Evolutionary conservation across 2,888 invertebrate species (phyloP).

Genomic region (Drosophila cracens): DNA sequence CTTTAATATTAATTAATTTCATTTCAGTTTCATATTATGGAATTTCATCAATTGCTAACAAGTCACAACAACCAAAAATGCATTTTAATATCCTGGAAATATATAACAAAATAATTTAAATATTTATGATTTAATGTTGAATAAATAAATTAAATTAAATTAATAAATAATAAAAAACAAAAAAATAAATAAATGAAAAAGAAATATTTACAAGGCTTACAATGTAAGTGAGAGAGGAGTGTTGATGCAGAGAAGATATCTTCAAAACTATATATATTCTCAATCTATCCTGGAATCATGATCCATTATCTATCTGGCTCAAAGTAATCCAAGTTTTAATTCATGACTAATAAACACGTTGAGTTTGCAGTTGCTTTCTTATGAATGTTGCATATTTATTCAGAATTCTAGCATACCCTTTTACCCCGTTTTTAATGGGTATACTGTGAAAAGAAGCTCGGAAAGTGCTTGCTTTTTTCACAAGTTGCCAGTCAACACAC

Average conservation of each 20-base stretch:
- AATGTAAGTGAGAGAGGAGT: background rate
- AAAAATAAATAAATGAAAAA: no score
- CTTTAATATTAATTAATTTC: no score
- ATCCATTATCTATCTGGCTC: no score
- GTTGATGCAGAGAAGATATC: background rate
- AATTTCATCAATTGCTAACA: no score
- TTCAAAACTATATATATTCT: background rate
- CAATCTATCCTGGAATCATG: no score
- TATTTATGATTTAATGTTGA: background rate
- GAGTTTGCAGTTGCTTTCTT: background rate
- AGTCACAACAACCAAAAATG: no score
- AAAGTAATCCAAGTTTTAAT: no score
- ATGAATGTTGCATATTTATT: background rate
- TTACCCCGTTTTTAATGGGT: background rate
- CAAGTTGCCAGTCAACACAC: slow-evolving; percentile 51
- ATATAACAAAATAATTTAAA: background rate
- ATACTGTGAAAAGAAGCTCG: slow-evolving; percentile 13
- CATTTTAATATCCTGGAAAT: background rate
- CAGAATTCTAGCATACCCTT: background rate
- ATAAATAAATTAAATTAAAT: background rate
- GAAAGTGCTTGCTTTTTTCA: slow-evolving; percentile 56
- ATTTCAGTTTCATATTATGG: no score
- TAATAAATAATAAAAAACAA: no score
- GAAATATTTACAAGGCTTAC: background rate
- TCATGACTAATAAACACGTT: background rate